Evolutionary conservation across 2,797 vertebrate species (phyloP).

Genomic region (Chiloscyllium punctatum): DNA sequence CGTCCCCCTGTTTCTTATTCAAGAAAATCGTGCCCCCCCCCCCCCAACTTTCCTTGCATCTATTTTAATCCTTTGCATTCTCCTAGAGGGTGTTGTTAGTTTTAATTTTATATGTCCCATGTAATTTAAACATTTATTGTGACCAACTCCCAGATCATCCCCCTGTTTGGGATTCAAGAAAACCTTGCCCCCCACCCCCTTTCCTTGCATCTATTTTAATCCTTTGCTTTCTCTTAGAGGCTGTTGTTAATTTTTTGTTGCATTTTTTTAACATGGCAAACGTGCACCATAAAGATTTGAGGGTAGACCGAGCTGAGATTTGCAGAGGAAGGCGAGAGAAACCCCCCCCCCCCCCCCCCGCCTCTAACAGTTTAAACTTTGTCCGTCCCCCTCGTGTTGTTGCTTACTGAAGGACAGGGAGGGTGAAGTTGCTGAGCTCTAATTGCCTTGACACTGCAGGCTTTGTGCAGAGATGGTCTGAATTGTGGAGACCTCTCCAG

Average conservation of each 20-base stretch:
- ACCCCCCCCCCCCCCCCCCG: too few relatives aligned
- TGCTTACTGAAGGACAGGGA: background rate
- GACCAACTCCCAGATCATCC: too few relatives aligned
- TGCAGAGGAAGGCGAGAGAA: background rate
- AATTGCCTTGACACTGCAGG: background rate
- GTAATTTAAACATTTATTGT: too few relatives aligned
- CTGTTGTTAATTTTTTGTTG: too few relatives aligned
- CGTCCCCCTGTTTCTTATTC: too few relatives aligned
- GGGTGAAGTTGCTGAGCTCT: background rate
- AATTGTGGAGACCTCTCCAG: background rate
- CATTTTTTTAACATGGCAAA: background rate
- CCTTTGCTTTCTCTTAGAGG: too few relatives aligned
- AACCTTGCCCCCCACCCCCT: too few relatives aligned
- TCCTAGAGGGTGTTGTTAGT: background rate
- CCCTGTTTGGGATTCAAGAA: too few relatives aligned
- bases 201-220: too few relatives aligned
- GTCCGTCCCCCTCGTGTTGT: background rate
- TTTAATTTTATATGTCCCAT: background rate
- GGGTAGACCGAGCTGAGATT: background rate
- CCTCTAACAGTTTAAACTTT: background rate
- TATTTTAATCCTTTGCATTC: too few relatives aligned
- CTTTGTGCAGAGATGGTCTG: background rate
- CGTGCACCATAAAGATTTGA: background rate
- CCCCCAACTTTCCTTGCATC: too few relatives aligned
- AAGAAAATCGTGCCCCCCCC: too few relatives aligned